These are phyloP conservation scores for Uria lomvia DNA, from an alignment of 2,113 vertebrate species.

Conservation along the genomic window DNA sequence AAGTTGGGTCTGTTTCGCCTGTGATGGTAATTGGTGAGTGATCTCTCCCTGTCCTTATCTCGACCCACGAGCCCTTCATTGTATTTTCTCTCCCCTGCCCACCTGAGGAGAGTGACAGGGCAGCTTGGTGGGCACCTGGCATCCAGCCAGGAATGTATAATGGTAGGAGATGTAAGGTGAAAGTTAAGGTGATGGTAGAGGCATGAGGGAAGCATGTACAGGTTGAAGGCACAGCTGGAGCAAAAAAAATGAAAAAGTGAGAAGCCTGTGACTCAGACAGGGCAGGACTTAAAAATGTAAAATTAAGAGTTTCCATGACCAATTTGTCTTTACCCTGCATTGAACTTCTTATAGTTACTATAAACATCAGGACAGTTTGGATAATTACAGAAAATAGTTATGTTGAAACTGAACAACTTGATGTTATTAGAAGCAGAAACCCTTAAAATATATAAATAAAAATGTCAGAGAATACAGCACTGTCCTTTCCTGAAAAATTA, in stretches of 20 bases:
- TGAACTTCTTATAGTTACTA: background rate
- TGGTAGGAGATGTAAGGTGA: background rate
- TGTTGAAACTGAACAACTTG: background rate
- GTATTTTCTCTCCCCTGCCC: background rate
- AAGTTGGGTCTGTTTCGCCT: background rate
- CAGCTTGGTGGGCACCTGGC: background rate
- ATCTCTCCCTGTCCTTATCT: background rate
- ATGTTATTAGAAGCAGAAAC: background rate
- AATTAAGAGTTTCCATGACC: background rate
- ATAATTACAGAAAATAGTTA: background rate
- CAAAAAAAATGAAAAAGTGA: background rate
- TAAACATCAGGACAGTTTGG: background rate
- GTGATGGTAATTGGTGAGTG: background rate
- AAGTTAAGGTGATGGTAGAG: background rate
- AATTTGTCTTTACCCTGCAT: background rate
- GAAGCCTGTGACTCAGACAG: background rate
- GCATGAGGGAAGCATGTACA: background rate
- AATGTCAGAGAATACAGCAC: background rate
- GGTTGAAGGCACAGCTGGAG: background rate
- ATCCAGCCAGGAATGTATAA: background rate
- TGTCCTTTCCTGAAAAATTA: background rate
- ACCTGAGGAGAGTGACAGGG: background rate
- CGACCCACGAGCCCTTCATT: background rate
- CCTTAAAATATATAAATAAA: background rate
- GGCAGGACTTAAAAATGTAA: background rate